phyloP scores from a whole-genome alignment of 2,888 invertebrate genomes.

The Rhagonycha fulva region DNA sequence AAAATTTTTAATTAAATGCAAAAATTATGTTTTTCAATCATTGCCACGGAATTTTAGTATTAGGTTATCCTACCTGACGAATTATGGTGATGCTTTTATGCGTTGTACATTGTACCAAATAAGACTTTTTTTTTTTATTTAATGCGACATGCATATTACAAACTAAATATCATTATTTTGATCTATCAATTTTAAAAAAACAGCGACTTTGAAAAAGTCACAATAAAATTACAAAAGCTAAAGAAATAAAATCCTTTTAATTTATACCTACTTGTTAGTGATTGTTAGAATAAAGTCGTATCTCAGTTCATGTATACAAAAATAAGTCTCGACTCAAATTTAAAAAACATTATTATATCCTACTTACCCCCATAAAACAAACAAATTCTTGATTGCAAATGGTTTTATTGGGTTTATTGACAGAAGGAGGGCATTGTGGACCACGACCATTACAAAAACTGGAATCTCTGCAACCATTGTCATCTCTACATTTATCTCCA shows the following conservation, averaged over 20 bases:
- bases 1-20: no score
- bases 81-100: no score
- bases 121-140: no score
- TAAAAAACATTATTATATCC: not conserved
- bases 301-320: no score
- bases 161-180: no score
- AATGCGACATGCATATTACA: no score
- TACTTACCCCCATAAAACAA: conserved; percentile 91
- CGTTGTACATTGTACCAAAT: no score
- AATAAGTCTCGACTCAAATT: not conserved
- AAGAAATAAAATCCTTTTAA: not conserved
- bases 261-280: no score
- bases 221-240: not conserved
- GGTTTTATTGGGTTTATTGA: conserved; percentile 91
- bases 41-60: not conserved
- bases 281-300: no score
- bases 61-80: no score
- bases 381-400: conserved; percentile 97
- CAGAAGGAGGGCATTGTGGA: conserved; percentile 89
- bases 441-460: conserved; percentile 89
- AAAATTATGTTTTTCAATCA: not conserved
- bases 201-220: no score
- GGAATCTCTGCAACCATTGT: conserved; percentile 91
- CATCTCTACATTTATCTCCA: conserved; percentile 87
- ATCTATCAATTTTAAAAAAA: no score